Percentiles rank a stretch among this genome's conserved stretches.
These are phyloP conservation scores for Pycnonotus jocosus DNA, from an alignment of 2,113 vertebrate genomes.

Conservation along the genomic window DNA sequence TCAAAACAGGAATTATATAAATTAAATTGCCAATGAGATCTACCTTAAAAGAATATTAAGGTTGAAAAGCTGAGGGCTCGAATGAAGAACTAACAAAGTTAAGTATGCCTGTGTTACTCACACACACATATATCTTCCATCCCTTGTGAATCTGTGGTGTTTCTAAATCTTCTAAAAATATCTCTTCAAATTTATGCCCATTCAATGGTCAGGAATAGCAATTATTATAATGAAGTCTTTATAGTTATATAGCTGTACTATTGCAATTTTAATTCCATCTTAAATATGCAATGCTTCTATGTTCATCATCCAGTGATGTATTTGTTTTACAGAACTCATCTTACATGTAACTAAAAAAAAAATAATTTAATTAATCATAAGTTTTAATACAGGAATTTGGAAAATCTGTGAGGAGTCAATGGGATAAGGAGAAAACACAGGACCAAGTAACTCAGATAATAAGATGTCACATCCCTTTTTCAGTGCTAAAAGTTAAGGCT, in stretches of 20 bases:
- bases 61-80: not conserved
- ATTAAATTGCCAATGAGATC: not conserved
- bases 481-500: not conserved
- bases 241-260: not conserved
- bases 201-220: not conserved
- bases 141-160: not conserved
- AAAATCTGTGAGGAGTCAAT: not conserved
- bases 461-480: not conserved
- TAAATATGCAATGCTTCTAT: not conserved
- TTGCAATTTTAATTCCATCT: not conserved
- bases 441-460: not conserved
- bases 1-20: conserved; percentile 10
- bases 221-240: not conserved
- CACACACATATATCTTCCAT: not conserved
- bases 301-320: not conserved
- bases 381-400: not conserved
- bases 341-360: not conserved
- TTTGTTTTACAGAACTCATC: not conserved
- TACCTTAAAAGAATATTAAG: conserved; percentile 31
- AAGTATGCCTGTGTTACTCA: not conserved
- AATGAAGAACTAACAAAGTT: not conserved
- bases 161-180: not conserved
- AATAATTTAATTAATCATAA: not conserved
- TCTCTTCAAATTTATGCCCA: not conserved
- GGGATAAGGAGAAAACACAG: not conserved